phyloP scores from a whole-genome alignment of 2,113 vertebrate species.

The Peromyscus leucopus region DNA sequence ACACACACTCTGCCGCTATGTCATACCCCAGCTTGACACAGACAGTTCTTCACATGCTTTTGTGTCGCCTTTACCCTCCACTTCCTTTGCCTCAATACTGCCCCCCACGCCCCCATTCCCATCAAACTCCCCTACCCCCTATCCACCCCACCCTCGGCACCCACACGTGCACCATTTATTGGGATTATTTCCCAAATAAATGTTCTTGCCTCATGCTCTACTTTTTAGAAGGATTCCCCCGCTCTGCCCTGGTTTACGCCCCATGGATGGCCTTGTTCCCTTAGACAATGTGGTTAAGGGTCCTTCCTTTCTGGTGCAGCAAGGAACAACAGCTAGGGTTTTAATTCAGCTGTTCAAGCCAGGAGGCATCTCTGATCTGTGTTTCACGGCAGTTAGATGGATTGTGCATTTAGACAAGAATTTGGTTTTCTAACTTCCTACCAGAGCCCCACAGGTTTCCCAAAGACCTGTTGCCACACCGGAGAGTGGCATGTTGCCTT shows the following conservation, averaged over 20 bases:
- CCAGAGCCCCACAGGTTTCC: background rate
- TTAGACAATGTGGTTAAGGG: background rate
- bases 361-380: background rate
- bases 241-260: background rate
- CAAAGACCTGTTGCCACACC: background rate
- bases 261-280: background rate
- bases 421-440: slow-evolving; percentile 26
- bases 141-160: too few species aligned
- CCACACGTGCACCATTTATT: background rate
- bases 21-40: too few species aligned
- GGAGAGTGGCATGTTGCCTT: background rate
- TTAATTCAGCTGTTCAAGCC: background rate
- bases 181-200: background rate
- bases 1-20: background rate
- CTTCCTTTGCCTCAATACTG: background rate
- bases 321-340: background rate
- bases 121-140: too few species aligned
- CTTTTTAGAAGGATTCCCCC: background rate
- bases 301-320: background rate
- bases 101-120: background rate
- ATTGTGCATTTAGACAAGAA: background rate
- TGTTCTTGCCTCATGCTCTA: background rate
- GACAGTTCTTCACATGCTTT: background rate
- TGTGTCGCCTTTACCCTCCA: background rate
- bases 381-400: background rate